Percentiles rank a stretch among this genome's conserved stretches.
phyloP scores from a whole-genome alignment of 1,140 invertebrate species.

The Sinonovacula constricta region DNA sequence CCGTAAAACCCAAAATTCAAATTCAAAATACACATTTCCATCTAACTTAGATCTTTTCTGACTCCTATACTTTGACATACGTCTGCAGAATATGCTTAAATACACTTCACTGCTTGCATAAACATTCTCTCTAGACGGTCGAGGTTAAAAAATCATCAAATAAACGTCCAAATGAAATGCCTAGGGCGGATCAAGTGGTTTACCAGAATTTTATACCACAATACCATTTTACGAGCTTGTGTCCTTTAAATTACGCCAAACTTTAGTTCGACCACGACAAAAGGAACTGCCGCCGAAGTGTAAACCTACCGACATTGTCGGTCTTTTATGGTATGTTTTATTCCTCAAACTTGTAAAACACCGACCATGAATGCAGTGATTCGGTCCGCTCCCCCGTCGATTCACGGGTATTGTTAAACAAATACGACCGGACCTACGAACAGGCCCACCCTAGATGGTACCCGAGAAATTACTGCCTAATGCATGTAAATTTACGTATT shows the following conservation, averaged over 20 bases:
- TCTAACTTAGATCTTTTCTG: no score
- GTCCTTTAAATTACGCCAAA: conserved; percentile 45
- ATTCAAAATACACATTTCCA: no score
- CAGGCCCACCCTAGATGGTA: conserved; percentile 29
- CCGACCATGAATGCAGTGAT: conserved; percentile 19
- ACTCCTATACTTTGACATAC: no score
- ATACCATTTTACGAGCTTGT: no score
- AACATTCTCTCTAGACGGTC: no score
- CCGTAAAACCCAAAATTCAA: no score
- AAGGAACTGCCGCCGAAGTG: conserved; percentile 29
- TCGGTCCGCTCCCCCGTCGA: conserved; percentile 5
- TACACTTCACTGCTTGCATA: no score
- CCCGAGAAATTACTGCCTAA: conserved; percentile 30
- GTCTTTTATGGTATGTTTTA: conserved; percentile 45
- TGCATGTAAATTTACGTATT: conserved; percentile 34
- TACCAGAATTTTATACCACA: no score
- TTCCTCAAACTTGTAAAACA: conserved; percentile 15
- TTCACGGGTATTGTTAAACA: conserved; percentile 43
- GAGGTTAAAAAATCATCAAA: no score
- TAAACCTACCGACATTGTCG: conserved; percentile 38
- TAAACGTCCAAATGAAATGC: no score
- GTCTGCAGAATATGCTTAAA: no score
- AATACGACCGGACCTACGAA: conserved; percentile 36
- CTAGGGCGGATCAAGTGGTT: no score
- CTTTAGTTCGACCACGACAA: conserved; percentile 35